These are phyloP conservation scores for Eurois occulta DNA, from an alignment of 2,888 invertebrate species.

Conservation along the genomic window DNA sequence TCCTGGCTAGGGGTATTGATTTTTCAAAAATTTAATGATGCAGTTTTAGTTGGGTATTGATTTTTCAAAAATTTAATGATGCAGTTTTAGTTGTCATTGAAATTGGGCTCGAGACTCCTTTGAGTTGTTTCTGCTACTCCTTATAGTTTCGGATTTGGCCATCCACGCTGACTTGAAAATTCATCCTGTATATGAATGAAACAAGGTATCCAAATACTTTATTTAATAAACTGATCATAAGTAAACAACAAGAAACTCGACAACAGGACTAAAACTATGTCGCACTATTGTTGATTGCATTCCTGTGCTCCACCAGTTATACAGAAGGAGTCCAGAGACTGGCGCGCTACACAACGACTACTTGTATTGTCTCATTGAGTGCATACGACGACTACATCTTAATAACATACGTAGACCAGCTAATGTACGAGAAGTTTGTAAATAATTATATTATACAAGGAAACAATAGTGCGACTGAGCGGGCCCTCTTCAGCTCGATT, in stretches of 20 bases:
- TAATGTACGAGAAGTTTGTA: background rate
- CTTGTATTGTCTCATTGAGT: slow-evolving; percentile 22
- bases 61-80: too few species aligned
- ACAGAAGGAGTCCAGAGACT: background rate
- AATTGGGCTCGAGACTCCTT: too few species aligned
- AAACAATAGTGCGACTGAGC: background rate
- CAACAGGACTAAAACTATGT: slow-evolving; percentile 25
- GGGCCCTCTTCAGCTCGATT: background rate
- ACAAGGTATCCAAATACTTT: slow-evolving; percentile 67
- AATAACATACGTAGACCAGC: background rate
- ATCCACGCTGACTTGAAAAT: too few species aligned
- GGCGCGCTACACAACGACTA: background rate
- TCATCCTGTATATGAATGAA: slow-evolving; percentile 56
- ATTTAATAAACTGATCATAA: slow-evolving; percentile 68
- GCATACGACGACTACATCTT: slow-evolving; percentile 10
- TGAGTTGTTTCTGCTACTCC: too few species aligned
- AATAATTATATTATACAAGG: background rate
- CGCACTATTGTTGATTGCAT: slow-evolving; percentile 33
- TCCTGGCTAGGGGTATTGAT: too few species aligned
- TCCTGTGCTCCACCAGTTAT: background rate
- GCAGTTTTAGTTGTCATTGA: too few species aligned
- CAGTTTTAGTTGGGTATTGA: too few species aligned
- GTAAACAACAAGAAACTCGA: slow-evolving; percentile 60
- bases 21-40: too few species aligned
- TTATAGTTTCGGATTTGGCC: too few species aligned